phyloP scores from a whole-genome alignment of 2,113 vertebrate species.

The Illadopsis cleaveri region DNA sequence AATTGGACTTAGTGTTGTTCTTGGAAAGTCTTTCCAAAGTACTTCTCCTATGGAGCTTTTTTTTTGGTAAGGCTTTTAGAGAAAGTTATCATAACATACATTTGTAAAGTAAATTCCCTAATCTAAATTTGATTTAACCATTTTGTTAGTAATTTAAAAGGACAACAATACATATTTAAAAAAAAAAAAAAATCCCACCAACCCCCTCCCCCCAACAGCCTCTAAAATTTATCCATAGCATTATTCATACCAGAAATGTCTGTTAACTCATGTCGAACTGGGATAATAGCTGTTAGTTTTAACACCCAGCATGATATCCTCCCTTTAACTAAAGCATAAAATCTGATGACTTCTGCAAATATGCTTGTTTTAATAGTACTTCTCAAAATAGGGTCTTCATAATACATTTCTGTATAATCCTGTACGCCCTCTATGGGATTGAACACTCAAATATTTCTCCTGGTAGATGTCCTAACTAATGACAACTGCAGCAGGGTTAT shows the following conservation, averaged over 20 bases:
- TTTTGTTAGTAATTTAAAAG: not conserved
- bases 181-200: not conserved
- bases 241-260: not conserved
- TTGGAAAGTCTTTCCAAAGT: not conserved
- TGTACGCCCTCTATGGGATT: not conserved
- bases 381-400: not conserved
- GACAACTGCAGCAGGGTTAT: not conserved
- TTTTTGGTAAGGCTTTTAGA: not conserved
- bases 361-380: not conserved
- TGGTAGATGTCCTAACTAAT: not conserved
- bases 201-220: accelerated
- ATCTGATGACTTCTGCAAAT: not conserved
- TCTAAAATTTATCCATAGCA: not conserved
- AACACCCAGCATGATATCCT: not conserved
- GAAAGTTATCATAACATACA: not conserved
- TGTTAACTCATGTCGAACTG: not conserved
- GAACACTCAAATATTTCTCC: not conserved
- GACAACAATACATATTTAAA: not conserved
- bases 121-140: not conserved
- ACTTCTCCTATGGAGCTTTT: not conserved
- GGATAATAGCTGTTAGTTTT: not conserved
- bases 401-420: not conserved
- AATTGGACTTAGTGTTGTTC: not conserved
- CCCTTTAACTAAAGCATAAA: not conserved
- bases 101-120: not conserved